These are phyloP conservation scores for Papilio demoleus DNA, from an alignment of 2,888 invertebrate species.

Conservation along the genomic window DNA sequence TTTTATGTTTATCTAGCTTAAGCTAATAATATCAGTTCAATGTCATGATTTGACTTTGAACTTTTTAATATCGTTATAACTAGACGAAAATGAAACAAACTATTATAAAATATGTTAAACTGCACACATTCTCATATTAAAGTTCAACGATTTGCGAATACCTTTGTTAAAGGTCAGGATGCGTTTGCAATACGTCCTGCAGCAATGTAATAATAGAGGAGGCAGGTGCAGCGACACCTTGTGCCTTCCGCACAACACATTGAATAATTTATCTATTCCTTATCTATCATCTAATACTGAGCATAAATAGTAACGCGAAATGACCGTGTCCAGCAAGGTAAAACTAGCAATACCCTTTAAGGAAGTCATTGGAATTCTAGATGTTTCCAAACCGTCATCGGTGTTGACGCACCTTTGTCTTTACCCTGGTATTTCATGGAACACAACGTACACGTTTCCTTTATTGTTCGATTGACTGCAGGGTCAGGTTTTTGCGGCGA, in stretches of 20 bases:
- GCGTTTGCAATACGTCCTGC: conserved; percentile 23
- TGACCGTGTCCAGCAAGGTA: conserved; percentile 42
- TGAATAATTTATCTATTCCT: conserved; percentile 69
- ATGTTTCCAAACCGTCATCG: conserved; percentile 36
- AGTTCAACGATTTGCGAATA: conserved; percentile 14
- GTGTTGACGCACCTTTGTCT: conserved; percentile 12
- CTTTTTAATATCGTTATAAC: too few species aligned
- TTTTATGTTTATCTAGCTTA: not conserved
- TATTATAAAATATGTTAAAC: too few species aligned
- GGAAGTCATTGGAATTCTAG: conserved; percentile 66
- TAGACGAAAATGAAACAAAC: too few species aligned
- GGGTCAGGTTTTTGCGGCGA: not conserved
- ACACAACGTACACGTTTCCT: not conserved
- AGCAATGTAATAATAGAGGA: conserved; percentile 52
- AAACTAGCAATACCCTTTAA: conserved; percentile 44
- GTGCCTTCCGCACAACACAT: conserved; percentile 70
- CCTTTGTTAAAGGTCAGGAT: conserved; percentile 24
- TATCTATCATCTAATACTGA: conserved; percentile 52
- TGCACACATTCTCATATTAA: not conserved
- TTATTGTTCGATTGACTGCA: not conserved
- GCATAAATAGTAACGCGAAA: conserved; percentile 29
- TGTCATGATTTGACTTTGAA: too few species aligned
- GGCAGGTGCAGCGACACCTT: conserved; percentile 76
- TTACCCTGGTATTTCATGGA: conserved; percentile 1
- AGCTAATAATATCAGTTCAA: too few species aligned